phyloP scores from a whole-genome alignment of 2,797 vertebrate species.

The Danio kyathit region DNA sequence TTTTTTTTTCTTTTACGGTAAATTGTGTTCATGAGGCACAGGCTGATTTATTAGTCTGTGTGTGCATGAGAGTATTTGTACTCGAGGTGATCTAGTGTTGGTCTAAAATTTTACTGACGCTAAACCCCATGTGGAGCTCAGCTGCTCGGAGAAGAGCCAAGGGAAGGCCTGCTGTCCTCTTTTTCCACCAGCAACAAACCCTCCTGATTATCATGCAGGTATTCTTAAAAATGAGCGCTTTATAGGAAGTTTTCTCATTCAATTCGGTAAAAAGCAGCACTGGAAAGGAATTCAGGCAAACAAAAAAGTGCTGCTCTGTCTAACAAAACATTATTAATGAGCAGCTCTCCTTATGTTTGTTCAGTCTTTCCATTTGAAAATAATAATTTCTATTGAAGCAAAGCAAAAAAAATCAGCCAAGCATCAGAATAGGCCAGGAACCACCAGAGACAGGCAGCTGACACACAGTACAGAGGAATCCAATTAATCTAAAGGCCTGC shows the following conservation, averaged over 20 bases:
- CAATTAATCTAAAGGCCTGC: slow-evolving; percentile 28
- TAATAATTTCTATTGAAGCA: background rate
- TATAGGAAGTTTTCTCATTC: background rate
- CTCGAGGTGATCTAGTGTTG: slow-evolving; percentile 15
- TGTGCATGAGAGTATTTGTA: background rate
- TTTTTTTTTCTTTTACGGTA: background rate
- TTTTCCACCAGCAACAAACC: slow-evolving; percentile 3
- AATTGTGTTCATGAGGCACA: background rate
- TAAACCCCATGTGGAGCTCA: slow-evolving; percentile 57
- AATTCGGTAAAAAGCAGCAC: background rate
- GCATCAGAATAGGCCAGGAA: background rate
- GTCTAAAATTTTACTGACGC: slow-evolving; percentile 6
- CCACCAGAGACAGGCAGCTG: slow-evolving; percentile 14
- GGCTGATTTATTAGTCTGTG: background rate
- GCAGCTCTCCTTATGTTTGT: background rate
- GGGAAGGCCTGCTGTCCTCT: slow-evolving; percentile 56
- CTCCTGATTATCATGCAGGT: background rate
- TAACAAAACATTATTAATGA: background rate
- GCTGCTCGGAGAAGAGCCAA: slow-evolving; percentile 60
- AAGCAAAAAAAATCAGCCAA: background rate
- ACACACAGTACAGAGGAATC: slow-evolving; percentile 9
- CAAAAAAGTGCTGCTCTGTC: background rate
- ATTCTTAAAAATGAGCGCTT: background rate
- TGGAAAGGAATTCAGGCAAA: background rate
- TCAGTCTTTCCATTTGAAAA: background rate